Percentiles rank a stretch among this genome's conserved stretches.
phyloP scores from a whole-genome alignment of 1,140 invertebrate species.

The Leptopilina boulardi region DNA sequence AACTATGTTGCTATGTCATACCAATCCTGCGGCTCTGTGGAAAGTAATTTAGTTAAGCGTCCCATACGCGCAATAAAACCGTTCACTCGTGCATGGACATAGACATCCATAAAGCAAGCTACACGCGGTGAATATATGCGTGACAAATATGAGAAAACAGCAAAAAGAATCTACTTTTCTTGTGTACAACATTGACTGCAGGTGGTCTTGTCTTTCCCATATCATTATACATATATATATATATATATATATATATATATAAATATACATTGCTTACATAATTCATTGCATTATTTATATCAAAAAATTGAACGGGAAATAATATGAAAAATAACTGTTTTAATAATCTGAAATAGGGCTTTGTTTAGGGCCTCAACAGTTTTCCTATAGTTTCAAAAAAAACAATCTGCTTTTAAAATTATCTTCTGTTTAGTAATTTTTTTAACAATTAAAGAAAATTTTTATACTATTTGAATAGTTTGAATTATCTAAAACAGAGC shows the following conservation, averaged over 20 bases:
- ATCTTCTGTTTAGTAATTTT: too few relatives aligned
- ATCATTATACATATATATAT: too few relatives aligned
- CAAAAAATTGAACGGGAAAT: not conserved
- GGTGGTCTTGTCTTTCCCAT: conserved; percentile 1
- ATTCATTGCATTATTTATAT: conserved; percentile 9
- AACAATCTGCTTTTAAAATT: too few relatives aligned
- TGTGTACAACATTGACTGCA: not conserved
- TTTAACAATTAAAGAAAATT: too few relatives aligned
- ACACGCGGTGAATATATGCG: conserved; percentile 1
- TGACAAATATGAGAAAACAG: conserved; percentile 23
- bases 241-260: too few relatives aligned
- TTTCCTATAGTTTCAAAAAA: too few relatives aligned
- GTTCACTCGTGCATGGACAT: conserved; percentile 40
- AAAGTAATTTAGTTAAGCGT: conserved; percentile 63
- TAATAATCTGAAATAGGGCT: not conserved
- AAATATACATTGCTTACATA: not conserved
- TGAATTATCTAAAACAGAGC: too few relatives aligned
- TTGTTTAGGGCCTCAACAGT: too few relatives aligned
- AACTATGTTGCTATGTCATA: conserved; percentile 60
- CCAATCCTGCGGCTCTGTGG: conserved; percentile 55
- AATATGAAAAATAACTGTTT: not conserved
- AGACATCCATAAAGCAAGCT: conserved; percentile 9
- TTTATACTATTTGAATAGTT: too few relatives aligned
- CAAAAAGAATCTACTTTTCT: not conserved
- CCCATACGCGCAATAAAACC: conserved; percentile 56